phyloP scores from a whole-genome alignment of 2,113 vertebrate species.

The Ploceus nigricollis region DNA sequence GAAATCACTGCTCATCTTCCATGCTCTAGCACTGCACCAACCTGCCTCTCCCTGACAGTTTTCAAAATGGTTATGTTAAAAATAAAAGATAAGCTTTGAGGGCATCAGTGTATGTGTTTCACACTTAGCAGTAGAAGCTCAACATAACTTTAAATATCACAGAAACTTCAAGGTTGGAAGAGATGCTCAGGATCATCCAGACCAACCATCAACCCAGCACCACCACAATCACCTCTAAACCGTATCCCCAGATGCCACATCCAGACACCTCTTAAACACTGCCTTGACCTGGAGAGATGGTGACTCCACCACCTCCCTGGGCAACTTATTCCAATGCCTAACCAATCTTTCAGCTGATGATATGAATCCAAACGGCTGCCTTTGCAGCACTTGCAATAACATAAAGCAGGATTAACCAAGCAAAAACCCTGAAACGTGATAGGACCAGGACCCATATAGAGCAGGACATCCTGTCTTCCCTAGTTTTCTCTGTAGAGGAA shows the following conservation, averaged over 20 bases:
- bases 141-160: background rate
- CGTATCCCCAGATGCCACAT: too few species aligned
- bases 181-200: background rate
- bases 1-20: rapidly evolving
- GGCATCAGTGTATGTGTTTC: background rate
- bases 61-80: background rate
- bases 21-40: background rate
- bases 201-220: background rate
- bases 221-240: background rate
- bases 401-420: background rate
- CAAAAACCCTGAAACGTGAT: background rate
- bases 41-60: background rate
- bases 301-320: background rate
- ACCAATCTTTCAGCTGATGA: background rate
- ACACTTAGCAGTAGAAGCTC: background rate
- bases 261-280: background rate
- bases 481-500: background rate
- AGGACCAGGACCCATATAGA: rapidly evolving
- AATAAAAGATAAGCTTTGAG: background rate
- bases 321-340: background rate
- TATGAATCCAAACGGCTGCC: background rate
- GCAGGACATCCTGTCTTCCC: background rate
- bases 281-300: background rate
- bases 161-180: background rate
- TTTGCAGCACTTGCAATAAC: background rate